A percentile compares a stretch with the other conserved stretches of the same genome.
Conservation (phyloP, 2,113 vertebrate species). For the Cygnus atratus region DNA sequence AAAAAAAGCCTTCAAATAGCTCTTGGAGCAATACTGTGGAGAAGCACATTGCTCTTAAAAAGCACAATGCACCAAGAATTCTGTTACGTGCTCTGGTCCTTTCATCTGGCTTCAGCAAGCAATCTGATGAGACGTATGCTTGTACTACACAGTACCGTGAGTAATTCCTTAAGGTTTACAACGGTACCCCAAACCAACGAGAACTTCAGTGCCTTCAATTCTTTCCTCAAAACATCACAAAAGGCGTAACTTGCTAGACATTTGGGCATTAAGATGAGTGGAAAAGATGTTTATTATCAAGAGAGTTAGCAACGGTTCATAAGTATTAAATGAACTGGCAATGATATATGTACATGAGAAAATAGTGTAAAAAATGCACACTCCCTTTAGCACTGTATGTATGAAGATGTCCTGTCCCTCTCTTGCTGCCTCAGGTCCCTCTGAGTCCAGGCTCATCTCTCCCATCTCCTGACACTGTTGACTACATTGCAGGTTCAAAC, state of each 20-base stretch:
- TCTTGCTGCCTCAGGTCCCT: neutral
- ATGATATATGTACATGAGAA: neutral
- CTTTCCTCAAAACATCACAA: neutral
- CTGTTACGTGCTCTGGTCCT: neutral
- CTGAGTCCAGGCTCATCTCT: neutral
- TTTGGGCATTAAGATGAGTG: neutral
- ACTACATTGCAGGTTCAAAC: neutral
- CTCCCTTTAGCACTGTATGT: neutral
- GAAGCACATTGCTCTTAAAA: neutral
- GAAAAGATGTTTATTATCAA: neutral
- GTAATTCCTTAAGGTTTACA: neutral
- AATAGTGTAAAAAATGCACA: neutral
- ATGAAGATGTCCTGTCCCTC: neutral
- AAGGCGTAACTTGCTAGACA: neutral
- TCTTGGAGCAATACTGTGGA: neutral
- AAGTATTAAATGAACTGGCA: neutral
- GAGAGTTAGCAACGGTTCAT: neutral
- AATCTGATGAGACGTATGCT: neutral
- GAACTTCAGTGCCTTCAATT: neutral
- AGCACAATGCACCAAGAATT: neutral
- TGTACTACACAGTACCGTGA: neutral
- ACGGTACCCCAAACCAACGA: neutral
- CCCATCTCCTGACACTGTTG: neutral
- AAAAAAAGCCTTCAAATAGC: neutral
- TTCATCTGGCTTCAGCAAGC: neutral